Conservation (phyloP, 2,888 invertebrate genomes). For the Eupsilia transversa region DNA sequence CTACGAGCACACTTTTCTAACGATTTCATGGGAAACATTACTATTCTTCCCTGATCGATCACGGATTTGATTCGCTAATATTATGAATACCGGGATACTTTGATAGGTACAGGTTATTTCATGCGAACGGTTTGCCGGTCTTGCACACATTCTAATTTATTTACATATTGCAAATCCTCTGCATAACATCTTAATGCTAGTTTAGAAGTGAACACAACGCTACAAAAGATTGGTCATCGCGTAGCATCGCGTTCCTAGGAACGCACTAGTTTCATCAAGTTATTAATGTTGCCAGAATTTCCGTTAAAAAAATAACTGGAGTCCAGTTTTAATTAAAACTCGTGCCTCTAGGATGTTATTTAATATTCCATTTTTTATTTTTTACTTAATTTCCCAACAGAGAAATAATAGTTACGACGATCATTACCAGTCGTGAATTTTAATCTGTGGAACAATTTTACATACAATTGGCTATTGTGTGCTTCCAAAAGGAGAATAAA, state of each 20-base stretch:
- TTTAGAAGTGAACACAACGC: constrained; percentile 10
- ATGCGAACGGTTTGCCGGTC: not conserved
- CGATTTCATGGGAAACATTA: constrained; percentile 57
- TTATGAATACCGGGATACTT: not conserved
- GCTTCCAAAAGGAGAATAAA: not conserved
- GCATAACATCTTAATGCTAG: constrained; percentile 13
- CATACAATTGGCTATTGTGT: constrained; percentile 28
- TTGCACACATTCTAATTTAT: constrained; percentile 1
- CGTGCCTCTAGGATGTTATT: constrained; percentile 43
- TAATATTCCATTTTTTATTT: constrained; percentile 43
- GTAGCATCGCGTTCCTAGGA: constrained; percentile 14
- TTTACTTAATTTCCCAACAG: constrained; percentile 58
- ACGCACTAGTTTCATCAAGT: constrained; percentile 32
- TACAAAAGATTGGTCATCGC: constrained; percentile 23
- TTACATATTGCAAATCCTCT: not conserved
- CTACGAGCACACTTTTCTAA: constrained; percentile 58
- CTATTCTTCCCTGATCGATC: constrained; percentile 52
- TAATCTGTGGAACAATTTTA: constrained; percentile 39
- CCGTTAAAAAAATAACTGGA: constrained; percentile 44
- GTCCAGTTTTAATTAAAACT: constrained; percentile 61
- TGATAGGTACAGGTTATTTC: not conserved
- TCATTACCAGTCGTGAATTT: constrained; percentile 34
- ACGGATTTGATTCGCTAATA: constrained; percentile 17
- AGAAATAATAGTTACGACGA: constrained; percentile 53
- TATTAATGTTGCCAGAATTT: constrained; percentile 51